Evolutionary conservation across 1,140 invertebrate genomes (phyloP), one percentile per base, ranked within the genome.

Genomic region (Hyles vespertilio): DNA sequence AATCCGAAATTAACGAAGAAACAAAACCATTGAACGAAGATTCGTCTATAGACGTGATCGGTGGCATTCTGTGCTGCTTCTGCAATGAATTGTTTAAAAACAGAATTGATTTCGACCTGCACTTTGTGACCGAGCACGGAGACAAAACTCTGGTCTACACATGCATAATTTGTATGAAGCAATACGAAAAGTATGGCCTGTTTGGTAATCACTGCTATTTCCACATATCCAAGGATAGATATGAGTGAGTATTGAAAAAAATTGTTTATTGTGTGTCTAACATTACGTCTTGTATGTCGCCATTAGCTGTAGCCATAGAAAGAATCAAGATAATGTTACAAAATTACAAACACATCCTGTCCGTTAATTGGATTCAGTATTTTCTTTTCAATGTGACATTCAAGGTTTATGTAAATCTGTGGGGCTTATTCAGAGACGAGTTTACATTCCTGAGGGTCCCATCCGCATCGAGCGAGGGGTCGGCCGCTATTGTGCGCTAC

Each of bases 141-240:
- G 75, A 77, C 5, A 70, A 77, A 58, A 71, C 77, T 8, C 69
- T 84, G 2, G 57, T 84, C 0, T 86, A 86, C 58, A 71, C 71
- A 8, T 86, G 84, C 43, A 79, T 79, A 11, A 73, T 80, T 36
- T 87, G 83, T 59, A 71, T 67, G 6, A 83, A 79, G 49, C 59
- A 73, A 32, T 86, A 75, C 63, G 75, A 82, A 8, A 87, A 86
- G 59, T 86, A 87, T 54, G 69, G 70, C 0, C 53, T 69, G 32
- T 87, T 84, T 57, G 67, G 58, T 6, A 70, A 76, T 10, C 84
- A 87, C 49, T 78, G 80, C 61, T 76, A 85, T 53, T 65, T 81
- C 51, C 84, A 87, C 61, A 68, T 71, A 51, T 61, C 61, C n/a
- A 85, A 76, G 51, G 61, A 77, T 51, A 77, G 65, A 73, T 87